Evolutionary conservation across 2,888 invertebrate genomes (phyloP), one percentile per base, ranked within the genome.

Genomic region (Macropis europaea): DNA sequence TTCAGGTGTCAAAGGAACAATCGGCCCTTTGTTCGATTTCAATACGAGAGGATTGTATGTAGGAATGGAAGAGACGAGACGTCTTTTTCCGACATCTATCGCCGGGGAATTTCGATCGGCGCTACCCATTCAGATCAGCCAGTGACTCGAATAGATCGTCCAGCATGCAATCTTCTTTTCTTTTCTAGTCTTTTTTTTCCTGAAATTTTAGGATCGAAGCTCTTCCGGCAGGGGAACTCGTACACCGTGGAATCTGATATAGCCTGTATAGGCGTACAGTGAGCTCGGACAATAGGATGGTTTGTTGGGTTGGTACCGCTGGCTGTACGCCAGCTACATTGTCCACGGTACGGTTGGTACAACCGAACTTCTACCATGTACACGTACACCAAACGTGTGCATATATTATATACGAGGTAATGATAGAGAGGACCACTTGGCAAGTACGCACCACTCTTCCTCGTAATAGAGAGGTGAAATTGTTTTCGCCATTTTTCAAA

Each of bases 291-390:
- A 87, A 87, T 86, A 79, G 82, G 67, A 76, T 79, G 83, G 85
- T 84, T 85, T 84, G 87, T 85, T 79, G 83, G 80, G 81, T 79
- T 78, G 80, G 84, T 77, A 80, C 68, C 70, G 73, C 76, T 87
- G 87, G 87, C 86, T 56, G 57, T 50, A 59, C 73, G 87, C 87
- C 87, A 87, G 82, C 76, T 82, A 82, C 84, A 87, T 87, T 87
- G 86, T 87, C 81, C 86, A 61, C 73, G 81, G 73, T 73, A 82
- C 76, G 76, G 73, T 80, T 73, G 66, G 76, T 82, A 82, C 83
- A 77, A 79, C 78, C 75, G 76, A 85, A 84, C 85, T 85, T 84
- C 79, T 77, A 54, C 40, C 54, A 26, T 43, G 40, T 54, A 40
- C 52, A 40, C 43, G 45, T 45, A 68, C 61, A 62, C 75, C 5